phyloP scores from a whole-genome alignment of 2,797 vertebrate genomes.

The Bryconaethiops microstoma region DNA sequence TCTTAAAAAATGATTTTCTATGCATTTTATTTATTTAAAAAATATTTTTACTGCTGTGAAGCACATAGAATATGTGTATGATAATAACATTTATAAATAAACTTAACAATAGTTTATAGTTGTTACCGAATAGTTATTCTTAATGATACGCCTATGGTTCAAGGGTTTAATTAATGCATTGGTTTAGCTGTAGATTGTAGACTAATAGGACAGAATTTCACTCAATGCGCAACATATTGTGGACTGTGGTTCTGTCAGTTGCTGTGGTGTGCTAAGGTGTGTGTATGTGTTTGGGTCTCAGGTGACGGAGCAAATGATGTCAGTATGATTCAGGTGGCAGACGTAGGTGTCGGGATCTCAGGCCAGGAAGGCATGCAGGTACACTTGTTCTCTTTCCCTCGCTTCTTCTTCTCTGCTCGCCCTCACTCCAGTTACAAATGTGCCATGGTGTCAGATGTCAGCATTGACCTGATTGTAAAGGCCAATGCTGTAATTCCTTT shows the following conservation, averaged over 20 bases:
- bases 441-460: conserved; percentile 3
- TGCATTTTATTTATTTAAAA: too few species aligned
- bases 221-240: not conserved
- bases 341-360: conserved; percentile 89
- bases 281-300: conserved; percentile 58
- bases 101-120: not conserved
- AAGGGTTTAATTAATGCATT: not conserved
- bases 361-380: conserved; percentile 99
- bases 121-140: not conserved
- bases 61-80: too few species aligned
- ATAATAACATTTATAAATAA: too few species aligned
- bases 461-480: not conserved
- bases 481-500: not conserved
- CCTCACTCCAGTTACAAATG: not conserved
- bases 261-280: conserved; percentile 9
- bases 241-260: not conserved
- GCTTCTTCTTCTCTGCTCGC: not conserved
- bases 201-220: not conserved
- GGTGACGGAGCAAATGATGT: conserved; percentile 98
- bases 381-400: conserved; percentile 25
- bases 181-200: too few species aligned
- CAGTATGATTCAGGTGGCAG: conserved; percentile 95
- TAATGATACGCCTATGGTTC: not conserved
- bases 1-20: too few species aligned
- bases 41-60: too few species aligned